Evolutionary conservation across 1,140 invertebrate genomes (phyloP).

Genomic region (Micrasema minimum): DNA sequence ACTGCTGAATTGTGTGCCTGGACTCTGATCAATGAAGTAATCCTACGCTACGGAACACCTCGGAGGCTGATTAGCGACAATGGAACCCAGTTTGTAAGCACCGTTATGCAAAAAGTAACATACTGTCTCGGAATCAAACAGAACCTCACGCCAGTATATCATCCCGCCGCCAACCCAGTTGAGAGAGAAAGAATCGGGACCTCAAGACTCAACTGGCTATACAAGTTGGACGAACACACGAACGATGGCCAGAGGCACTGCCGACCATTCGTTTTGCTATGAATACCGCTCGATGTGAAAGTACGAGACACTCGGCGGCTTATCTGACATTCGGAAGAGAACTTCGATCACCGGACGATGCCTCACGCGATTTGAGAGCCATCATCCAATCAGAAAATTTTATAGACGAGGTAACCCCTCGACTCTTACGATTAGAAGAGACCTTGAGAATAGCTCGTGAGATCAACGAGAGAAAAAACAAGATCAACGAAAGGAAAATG

Average conservation of each 20-base stretch:
- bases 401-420: too few relatives aligned
- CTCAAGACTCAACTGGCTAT: conserved; percentile 58
- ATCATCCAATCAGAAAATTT: too few relatives aligned
- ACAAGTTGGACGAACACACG: conserved; percentile 56
- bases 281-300: conserved; percentile 57
- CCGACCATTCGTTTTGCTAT: conserved; percentile 58
- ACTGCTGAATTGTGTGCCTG: conserved; percentile 57
- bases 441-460: neutral
- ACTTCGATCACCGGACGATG: conserved; percentile 50
- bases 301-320: conserved; percentile 59
- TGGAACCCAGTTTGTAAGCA: too few relatives aligned
- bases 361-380: neutral
- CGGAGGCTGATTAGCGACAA: conserved; percentile 57
- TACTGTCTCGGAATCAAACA: conserved; percentile 55
- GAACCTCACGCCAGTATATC: conserved; percentile 55
- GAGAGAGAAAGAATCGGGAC: conserved; percentile 57
- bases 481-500: neutral
- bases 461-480: neutral
- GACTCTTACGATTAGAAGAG: neutral
- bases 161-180: conserved; percentile 59
- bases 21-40: conserved; percentile 57
- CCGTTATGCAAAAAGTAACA: conserved; percentile 55
- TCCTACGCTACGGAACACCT: conserved; percentile 58
- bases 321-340: conserved; percentile 58
- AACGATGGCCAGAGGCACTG: conserved; percentile 56